Conservation (phyloP, 2,888 invertebrate species). For the Tuberolachnus salignus region DNA sequence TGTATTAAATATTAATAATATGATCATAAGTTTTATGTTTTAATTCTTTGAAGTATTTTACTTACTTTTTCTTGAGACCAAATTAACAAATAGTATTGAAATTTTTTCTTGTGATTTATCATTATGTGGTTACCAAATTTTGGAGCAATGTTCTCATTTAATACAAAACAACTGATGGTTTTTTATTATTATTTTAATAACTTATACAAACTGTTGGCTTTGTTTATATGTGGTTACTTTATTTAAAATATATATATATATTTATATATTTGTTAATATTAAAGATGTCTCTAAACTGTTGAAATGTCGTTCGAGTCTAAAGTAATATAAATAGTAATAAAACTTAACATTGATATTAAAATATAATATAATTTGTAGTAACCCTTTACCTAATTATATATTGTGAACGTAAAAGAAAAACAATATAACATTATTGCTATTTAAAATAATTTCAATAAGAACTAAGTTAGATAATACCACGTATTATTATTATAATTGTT, state of each 20-base stretch:
- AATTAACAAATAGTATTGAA: conserved; percentile 3
- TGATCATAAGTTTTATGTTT: background rate
- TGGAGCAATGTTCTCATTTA: background rate
- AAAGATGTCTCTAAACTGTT: background rate
- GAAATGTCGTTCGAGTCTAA: background rate
- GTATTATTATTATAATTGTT: background rate
- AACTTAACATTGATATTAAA: too few species aligned
- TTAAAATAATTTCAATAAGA: background rate
- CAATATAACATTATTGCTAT: background rate
- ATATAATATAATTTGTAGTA: too few species aligned
- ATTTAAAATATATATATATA: background rate
- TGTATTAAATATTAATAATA: background rate
- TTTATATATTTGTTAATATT: conserved; percentile 16
- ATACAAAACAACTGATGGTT: background rate
- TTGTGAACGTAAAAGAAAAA: background rate
- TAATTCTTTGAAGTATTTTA: background rate
- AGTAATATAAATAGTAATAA: background rate
- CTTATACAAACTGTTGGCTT: conserved; percentile 1
- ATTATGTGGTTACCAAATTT: background rate
- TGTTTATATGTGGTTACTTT: background rate
- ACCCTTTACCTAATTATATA: too few species aligned
- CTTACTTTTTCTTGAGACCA: background rate
- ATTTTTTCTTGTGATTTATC: conserved; percentile 17
- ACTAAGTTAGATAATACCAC: conserved; percentile 1
- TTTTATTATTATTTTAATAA: background rate